phyloP scores from a whole-genome alignment of 2,113 vertebrate species.

The Trinectes maculatus region DNA sequence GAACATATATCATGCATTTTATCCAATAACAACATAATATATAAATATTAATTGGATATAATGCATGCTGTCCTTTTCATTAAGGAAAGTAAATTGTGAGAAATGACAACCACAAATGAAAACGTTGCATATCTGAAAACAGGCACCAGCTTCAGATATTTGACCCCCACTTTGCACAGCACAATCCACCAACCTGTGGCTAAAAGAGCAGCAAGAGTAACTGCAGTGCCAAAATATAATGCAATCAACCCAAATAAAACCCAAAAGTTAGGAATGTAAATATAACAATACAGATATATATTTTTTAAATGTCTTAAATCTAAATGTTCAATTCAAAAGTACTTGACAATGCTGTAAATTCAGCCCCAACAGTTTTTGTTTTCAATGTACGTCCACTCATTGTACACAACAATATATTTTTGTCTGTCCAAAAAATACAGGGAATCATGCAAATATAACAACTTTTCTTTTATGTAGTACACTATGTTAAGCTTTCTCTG shows the following conservation, averaged over 20 bases:
- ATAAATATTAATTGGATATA: not conserved
- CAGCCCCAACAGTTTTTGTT: constrained; percentile 74
- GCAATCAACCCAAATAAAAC: constrained; percentile 47
- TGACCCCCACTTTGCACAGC: constrained; percentile 23
- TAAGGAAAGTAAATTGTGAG: not conserved
- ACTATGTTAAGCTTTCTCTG: constrained; percentile 74
- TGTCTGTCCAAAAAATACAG: constrained; percentile 82
- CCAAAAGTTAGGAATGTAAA: constrained; percentile 53
- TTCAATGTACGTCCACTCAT: constrained; percentile 78
- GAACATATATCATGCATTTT: not conserved
- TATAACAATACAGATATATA: constrained; percentile 58
- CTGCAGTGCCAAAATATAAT: constrained; percentile 33
- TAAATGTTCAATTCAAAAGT: constrained; percentile 67
- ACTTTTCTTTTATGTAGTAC: constrained; percentile 76
- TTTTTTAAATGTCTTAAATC: constrained; percentile 41
- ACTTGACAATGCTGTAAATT: constrained; percentile 66
- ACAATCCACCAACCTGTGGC: constrained; percentile 13
- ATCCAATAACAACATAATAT: no score
- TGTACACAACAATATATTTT: constrained; percentile 83
- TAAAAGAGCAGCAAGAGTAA: constrained; percentile 9
- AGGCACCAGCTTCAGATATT: constrained; percentile 33
- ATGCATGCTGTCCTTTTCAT: not conserved
- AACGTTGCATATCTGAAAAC: constrained; percentile 31
- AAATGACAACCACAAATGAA: constrained; percentile 31
- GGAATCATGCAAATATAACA: constrained; percentile 87